Conservation (phyloP, 2,888 invertebrate genomes). For the Caradrina kadenii region DNA sequence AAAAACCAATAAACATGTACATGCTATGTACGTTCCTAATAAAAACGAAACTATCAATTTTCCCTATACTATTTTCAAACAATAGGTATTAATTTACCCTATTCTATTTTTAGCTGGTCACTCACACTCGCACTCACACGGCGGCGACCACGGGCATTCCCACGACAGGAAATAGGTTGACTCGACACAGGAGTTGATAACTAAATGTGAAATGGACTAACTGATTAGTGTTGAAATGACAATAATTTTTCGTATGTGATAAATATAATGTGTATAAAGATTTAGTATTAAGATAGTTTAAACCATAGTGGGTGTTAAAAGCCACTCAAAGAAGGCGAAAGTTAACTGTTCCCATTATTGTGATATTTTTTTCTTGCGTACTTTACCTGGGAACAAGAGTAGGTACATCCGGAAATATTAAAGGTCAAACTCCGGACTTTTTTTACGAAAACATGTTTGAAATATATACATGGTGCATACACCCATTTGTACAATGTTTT, state of each 20-base stretch:
- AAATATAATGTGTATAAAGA: slow-evolving; percentile 30
- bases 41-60: too few relatives aligned
- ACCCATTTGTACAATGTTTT: too few relatives aligned
- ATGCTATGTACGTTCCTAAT: too few relatives aligned
- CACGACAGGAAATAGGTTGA: slow-evolving; percentile 63
- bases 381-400: too few relatives aligned
- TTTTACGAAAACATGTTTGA: too few relatives aligned
- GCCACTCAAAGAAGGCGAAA: not conserved
- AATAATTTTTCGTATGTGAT: slow-evolving; percentile 50
- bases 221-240: slow-evolving; percentile 46
- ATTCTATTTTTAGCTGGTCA: slow-evolving; percentile 78
- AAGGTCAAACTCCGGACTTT: too few relatives aligned
- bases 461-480: too few relatives aligned
- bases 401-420: too few relatives aligned
- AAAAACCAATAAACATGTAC: too few relatives aligned
- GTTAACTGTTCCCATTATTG: not conserved
- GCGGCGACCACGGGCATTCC: slow-evolving; percentile 70
- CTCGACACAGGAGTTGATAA: not conserved
- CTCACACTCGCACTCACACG: slow-evolving; percentile 73
- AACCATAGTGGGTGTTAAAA: not conserved
- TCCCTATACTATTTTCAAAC: not conserved
- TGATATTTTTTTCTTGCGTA: too few relatives aligned
- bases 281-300: slow-evolving; percentile 31
- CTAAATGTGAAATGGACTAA: slow-evolving; percentile 15
- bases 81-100: slow-evolving; percentile 18